A percentile compares a stretch with the other conserved stretches of the same genome.
These are phyloP conservation scores for Opisthograptis luteolata DNA, from an alignment of 2,888 invertebrate genomes.

Conservation along the genomic window DNA sequence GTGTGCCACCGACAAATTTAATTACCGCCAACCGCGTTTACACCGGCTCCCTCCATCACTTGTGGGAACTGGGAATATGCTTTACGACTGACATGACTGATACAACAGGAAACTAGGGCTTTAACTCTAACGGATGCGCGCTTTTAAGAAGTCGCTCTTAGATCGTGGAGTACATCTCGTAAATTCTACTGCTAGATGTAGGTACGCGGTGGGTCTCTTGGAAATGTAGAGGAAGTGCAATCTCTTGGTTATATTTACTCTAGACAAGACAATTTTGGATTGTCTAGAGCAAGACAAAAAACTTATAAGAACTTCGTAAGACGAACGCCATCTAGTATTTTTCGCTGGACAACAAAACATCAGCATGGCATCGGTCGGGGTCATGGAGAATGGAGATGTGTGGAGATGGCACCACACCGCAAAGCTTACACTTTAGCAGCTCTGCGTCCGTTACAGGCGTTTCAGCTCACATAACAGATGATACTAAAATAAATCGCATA, in stretches of 20 bases:
- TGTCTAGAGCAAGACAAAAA: not conserved
- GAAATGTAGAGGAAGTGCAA: slow-evolving; percentile 10
- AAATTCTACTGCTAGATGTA: slow-evolving; percentile 28
- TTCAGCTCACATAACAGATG: no score
- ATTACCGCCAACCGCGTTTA: slow-evolving; percentile 45
- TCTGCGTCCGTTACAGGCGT: no score
- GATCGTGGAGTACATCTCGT: slow-evolving; percentile 34
- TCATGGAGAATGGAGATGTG: no score
- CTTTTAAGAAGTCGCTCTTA: slow-evolving; percentile 36
- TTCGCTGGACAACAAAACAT: no score
- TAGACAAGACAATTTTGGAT: not conserved
- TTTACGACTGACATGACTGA: slow-evolving; percentile 41
- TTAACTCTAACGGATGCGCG: slow-evolving; percentile 35
- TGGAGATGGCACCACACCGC: no score
- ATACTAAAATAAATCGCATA: no score
- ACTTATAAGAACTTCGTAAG: no score
- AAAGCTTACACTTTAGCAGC: no score
- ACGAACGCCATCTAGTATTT: no score
- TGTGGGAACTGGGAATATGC: slow-evolving; percentile 53
- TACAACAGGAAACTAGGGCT: slow-evolving; percentile 42
- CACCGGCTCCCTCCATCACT: slow-evolving; percentile 43
- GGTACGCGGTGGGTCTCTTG: slow-evolving; percentile 21
- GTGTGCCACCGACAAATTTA: slow-evolving; percentile 48
- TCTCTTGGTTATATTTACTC: slow-evolving; percentile 1
- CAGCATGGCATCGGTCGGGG: no score